Evolutionary conservation across 2,888 invertebrate genomes (phyloP).

Genomic region (Chorisops tibialis): DNA sequence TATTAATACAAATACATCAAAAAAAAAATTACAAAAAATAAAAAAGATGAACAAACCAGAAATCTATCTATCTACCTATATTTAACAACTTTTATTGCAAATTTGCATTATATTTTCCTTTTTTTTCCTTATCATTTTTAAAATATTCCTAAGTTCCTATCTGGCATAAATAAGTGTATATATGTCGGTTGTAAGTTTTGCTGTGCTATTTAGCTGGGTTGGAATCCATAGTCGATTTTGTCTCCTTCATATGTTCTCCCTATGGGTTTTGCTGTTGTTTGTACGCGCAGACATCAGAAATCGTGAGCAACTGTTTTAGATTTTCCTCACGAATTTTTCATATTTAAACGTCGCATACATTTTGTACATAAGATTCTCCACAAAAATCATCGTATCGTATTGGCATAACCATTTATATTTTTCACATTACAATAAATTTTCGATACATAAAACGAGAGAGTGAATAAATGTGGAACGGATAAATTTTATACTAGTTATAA

Average conservation of each 20-base stretch:
- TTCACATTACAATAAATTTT: conserved; percentile 12
- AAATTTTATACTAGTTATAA: too few species aligned
- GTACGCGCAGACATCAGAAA: neutral
- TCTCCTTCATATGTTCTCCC: neutral
- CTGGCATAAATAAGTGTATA: too few species aligned
- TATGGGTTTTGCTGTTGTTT: neutral
- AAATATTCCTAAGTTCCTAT: conserved; percentile 3
- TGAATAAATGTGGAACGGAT: neutral
- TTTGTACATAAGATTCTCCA: neutral
- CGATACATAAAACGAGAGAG: neutral
- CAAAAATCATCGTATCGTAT: neutral
- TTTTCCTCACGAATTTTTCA: conserved; percentile 26
- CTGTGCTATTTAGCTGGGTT: neutral
- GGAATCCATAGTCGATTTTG: neutral
- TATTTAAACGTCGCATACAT: neutral
- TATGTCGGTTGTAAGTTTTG: neutral
- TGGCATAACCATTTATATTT: neutral
- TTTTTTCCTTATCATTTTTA: too few species aligned
- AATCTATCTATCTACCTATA: too few species aligned
- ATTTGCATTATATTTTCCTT: conserved; percentile 14
- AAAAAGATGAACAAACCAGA: too few species aligned
- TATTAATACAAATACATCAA: too few species aligned
- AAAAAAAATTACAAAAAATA: too few species aligned
- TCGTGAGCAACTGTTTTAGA: conserved; percentile 27
- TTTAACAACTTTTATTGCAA: neutral